Evolutionary conservation across 2,113 vertebrate species (phyloP).

Genomic region (Melanerpes formicivorus): DNA sequence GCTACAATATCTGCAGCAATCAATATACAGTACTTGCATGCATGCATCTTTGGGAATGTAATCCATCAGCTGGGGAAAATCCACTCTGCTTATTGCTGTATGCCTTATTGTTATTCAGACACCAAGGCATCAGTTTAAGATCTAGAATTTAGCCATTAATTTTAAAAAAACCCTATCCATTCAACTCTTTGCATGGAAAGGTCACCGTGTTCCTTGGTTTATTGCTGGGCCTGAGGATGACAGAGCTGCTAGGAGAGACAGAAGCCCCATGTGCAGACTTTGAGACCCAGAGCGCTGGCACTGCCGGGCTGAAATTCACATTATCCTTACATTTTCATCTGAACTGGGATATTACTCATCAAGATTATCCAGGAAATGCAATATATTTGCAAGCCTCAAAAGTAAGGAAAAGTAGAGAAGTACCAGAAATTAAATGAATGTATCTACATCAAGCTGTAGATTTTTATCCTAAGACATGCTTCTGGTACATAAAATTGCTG

Average conservation of each 20-base stretch:
- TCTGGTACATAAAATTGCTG: not conserved
- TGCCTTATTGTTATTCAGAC: not conserved
- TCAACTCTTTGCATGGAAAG: not conserved
- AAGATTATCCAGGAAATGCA: not conserved
- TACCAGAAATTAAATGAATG: not conserved
- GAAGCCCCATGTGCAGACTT: not conserved
- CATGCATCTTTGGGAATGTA: not conserved
- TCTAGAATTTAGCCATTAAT: not conserved
- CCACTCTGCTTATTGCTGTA: not conserved
- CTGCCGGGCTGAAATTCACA: not conserved
- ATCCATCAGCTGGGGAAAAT: not conserved
- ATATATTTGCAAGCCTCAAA: not conserved
- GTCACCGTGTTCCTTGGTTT: not conserved
- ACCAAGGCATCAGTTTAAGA: not conserved
- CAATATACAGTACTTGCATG: not conserved
- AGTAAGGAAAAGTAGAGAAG: not conserved
- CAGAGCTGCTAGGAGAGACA: not conserved
- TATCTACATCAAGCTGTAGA: not conserved
- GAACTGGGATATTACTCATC: not conserved
- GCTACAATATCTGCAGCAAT: not conserved
- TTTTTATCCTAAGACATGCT: not conserved
- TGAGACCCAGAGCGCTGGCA: not conserved
- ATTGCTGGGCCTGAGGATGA: not conserved
- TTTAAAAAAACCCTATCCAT: not conserved
- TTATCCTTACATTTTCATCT: not conserved